Evolutionary conservation across 2,888 invertebrate species (phyloP).

Genomic region (Dryobotodes eremita): DNA sequence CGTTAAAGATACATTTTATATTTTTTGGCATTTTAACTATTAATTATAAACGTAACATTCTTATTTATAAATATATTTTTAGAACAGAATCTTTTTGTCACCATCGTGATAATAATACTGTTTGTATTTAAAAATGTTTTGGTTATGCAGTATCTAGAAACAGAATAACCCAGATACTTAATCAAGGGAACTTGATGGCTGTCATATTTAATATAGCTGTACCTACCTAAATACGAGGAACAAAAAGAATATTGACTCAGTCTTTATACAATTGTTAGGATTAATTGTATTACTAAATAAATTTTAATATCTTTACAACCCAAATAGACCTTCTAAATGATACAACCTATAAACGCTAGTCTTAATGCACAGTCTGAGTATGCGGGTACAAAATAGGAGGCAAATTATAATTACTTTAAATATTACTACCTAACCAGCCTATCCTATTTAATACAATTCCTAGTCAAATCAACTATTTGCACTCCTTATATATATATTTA

Average conservation of each 20-base stretch:
- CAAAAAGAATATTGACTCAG: conserved; percentile 64
- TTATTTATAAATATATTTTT: conserved; percentile 42
- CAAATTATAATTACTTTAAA: conserved; percentile 66
- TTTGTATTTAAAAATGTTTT: conserved; percentile 9
- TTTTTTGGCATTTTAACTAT: conserved; percentile 71
- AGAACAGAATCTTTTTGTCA: conserved; percentile 41
- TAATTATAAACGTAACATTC: conserved; percentile 64
- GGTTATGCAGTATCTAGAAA: conserved; percentile 29
- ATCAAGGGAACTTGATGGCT: conserved; percentile 55
- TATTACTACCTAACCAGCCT: conserved; percentile 62
- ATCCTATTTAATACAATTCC: conserved; percentile 74
- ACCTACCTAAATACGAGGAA: conserved; percentile 48
- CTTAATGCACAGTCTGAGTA: conserved; percentile 64
- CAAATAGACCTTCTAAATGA: conserved; percentile 48
- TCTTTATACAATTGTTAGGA: conserved; percentile 69
- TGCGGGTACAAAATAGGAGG: conserved; percentile 65
- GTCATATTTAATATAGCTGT: conserved; percentile 46
- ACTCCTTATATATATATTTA: conserved; percentile 64
- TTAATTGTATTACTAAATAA: conserved; percentile 59
- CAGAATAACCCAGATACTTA: conserved; percentile 47
- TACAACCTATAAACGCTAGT: conserved; percentile 57
- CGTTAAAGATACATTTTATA: conserved; percentile 63
- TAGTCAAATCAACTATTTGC: conserved; percentile 70
- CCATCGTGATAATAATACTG: conserved; percentile 25
- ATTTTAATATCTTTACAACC: conserved; percentile 39